phyloP scores from a whole-genome alignment of 2,797 vertebrate species.

The Tragopan temminckii region DNA sequence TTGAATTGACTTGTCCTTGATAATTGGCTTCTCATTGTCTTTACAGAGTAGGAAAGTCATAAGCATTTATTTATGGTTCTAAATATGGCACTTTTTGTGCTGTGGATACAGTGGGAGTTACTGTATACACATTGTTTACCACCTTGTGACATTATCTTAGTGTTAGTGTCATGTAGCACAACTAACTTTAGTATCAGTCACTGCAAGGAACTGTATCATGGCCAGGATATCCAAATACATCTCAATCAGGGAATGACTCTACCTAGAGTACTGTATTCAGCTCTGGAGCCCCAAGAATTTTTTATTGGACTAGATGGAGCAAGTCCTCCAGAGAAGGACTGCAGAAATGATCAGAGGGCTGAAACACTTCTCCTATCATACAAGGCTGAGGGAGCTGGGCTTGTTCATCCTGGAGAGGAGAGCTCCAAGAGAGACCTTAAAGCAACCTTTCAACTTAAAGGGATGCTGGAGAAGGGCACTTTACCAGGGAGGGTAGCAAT shows the following conservation, averaged over 20 bases:
- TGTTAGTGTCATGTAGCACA: fast-evolving
- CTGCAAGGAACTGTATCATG: no score
- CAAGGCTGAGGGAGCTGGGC: not conserved
- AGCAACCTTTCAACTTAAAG: not conserved
- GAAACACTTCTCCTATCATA: not conserved
- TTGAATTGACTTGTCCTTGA: not conserved
- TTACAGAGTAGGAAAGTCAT: not conserved
- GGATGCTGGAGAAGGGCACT: no score
- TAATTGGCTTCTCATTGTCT: fast-evolving
- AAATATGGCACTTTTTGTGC: fast-evolving
- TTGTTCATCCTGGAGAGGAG: not conserved
- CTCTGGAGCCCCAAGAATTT: not conserved
- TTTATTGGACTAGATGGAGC: not conserved
- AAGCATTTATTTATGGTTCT: not conserved
- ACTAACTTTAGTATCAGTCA: not conserved
- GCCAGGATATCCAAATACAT: not conserved
- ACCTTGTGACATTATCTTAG: not conserved
- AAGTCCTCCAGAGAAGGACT: not conserved
- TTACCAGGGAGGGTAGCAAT: not conserved
- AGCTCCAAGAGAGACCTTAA: not conserved
- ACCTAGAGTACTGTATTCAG: not conserved
- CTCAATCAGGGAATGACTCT: not conserved
- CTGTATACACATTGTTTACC: not conserved
- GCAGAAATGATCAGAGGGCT: not conserved
- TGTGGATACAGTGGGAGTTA: fast-evolving